Conservation (phyloP, 1,140 invertebrate genomes). For the Cherax destructor region DNA sequence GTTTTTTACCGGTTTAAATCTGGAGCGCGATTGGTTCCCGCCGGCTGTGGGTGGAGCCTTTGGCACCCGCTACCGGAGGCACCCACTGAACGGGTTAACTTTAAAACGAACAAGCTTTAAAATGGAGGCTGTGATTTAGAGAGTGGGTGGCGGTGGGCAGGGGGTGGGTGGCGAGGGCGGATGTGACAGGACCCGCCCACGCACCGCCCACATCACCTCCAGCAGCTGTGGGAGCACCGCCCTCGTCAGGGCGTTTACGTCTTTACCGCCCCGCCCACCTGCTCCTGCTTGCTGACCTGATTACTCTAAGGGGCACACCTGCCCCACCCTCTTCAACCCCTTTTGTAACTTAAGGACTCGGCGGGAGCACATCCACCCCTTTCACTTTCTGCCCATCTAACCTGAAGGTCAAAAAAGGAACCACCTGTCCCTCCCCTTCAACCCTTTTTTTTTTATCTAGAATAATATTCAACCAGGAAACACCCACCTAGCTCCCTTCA, state of each 20-base stretch:
- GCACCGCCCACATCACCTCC: constrained; percentile 4
- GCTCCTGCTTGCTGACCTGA: background rate
- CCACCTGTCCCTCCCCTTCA: too few species aligned
- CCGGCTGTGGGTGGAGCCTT: constrained; percentile 45
- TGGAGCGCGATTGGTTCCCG: constrained; percentile 40
- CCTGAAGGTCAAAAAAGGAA: too few species aligned
- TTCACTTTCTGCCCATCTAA: too few species aligned
- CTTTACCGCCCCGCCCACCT: constrained; percentile 34
- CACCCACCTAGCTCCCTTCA: too few species aligned
- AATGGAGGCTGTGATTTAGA: constrained; percentile 68
- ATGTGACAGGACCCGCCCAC: constrained; percentile 23
- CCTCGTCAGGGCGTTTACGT: constrained; percentile 6
- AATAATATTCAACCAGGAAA: too few species aligned
- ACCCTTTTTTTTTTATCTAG: too few species aligned
- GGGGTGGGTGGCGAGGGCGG: constrained; percentile 36
- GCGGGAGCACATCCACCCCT: too few species aligned
- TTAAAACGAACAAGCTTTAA: constrained; percentile 69
- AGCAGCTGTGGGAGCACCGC: constrained; percentile 17
- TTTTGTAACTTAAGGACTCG: too few species aligned
- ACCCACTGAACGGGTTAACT: constrained; percentile 68
- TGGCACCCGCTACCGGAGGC: constrained; percentile 63
- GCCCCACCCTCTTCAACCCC: too few species aligned
- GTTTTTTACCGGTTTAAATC: constrained; percentile 67
- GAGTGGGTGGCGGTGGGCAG: constrained; percentile 13
- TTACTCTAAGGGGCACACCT: too few species aligned